Conservation (phyloP, 2,113 vertebrate species). For the Onychostruthus taczanowskii region DNA sequence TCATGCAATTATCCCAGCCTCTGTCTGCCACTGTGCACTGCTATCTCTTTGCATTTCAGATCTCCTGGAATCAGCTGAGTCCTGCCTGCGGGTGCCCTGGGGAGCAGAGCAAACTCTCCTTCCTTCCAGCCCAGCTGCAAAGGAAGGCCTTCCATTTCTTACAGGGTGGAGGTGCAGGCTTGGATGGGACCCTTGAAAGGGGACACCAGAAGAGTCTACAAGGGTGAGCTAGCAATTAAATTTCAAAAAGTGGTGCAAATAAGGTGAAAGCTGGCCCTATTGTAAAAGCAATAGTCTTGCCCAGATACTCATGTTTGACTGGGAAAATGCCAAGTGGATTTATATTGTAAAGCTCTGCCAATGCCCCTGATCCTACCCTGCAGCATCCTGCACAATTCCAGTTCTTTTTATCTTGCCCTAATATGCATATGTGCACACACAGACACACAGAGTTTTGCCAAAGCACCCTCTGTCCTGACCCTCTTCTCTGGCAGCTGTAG, state of each 20-base stretch:
- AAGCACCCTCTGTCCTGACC: background rate
- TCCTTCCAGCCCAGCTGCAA: background rate
- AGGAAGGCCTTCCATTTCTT: background rate
- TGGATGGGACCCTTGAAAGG: background rate
- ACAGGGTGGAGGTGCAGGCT: background rate
- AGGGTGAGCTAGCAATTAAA: background rate
- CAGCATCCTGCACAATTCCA: conserved; percentile 14
- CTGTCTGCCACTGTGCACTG: background rate
- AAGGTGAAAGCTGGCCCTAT: background rate
- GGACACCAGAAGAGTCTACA: background rate
- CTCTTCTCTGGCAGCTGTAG: conserved; percentile 23
- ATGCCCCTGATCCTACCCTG: conserved; percentile 28
- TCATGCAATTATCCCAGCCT: conserved; percentile 15
- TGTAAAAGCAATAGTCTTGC: background rate
- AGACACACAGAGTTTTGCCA: background rate
- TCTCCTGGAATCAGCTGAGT: background rate
- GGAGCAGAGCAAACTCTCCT: background rate
- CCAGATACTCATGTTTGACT: background rate
- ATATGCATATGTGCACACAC: background rate
- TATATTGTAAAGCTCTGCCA: background rate
- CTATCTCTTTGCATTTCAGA: background rate
- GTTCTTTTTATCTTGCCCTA: conserved; percentile 15
- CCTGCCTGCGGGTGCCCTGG: accelerated
- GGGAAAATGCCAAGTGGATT: background rate
- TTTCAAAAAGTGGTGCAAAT: background rate